Conservation (phyloP, 2,113 vertebrate genomes). For the Aspiorhynchus laticeps region DNA sequence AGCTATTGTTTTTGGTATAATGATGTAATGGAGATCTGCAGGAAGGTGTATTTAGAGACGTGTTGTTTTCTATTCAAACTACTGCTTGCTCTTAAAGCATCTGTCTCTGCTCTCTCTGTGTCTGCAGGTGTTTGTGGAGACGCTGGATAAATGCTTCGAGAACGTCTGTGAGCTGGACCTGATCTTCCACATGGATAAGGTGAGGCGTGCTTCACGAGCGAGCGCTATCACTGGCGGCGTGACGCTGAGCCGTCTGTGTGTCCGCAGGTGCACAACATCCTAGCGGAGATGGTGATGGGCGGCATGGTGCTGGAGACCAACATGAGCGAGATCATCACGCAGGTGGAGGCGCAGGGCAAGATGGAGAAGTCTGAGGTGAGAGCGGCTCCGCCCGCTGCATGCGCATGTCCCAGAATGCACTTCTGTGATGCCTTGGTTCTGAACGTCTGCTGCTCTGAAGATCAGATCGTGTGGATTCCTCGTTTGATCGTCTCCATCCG, state of each 20-base stretch:
- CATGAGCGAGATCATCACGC: conserved; percentile 98
- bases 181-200: conserved; percentile 99
- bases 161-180: conserved; percentile 99
- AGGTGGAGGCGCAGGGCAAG: conserved; percentile 98
- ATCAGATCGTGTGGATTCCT: conserved; percentile 3
- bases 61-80: too few species aligned
- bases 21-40: too few species aligned
- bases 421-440: conserved; percentile 66
- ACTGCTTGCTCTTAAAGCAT: too few species aligned
- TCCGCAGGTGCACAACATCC: conserved; percentile 93
- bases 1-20: too few species aligned
- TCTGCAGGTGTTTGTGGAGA: conserved; percentile 97
- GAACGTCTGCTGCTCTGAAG: conserved; percentile 65
- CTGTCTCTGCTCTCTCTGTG: neutral
- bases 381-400: conserved; percentile 14
- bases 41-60: too few species aligned
- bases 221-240: neutral
- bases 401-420: conserved; percentile 68
- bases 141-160: conserved; percentile 99
- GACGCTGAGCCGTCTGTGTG: neutral
- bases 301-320: conserved; percentile 99
- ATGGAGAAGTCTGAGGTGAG: conserved; percentile 99
- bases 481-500: neutral
- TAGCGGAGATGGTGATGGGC: conserved; percentile 99
- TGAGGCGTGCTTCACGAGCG: conserved; percentile 63